These are phyloP conservation scores for Camelus bactrianus DNA, from an alignment of 2,113 vertebrate genomes.

Conservation along the genomic window DNA sequence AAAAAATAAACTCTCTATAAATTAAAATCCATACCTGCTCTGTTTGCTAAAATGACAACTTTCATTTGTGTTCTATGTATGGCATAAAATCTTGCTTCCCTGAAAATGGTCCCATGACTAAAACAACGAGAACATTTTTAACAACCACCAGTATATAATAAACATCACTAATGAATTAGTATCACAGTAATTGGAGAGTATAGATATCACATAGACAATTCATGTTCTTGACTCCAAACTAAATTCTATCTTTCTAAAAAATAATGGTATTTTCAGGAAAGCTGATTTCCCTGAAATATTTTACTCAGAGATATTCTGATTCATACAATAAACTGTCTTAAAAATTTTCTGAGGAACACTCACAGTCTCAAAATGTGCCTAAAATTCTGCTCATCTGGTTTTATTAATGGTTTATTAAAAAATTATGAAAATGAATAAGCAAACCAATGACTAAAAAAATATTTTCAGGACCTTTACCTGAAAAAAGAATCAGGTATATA, in stretches of 20 bases:
- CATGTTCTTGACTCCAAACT: background rate
- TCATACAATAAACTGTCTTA: conserved; percentile 20
- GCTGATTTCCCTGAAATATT: conserved; percentile 8
- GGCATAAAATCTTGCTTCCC: background rate
- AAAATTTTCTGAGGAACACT: background rate
- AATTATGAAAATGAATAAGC: background rate
- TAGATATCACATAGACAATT: background rate
- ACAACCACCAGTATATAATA: background rate
- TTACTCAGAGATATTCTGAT: background rate
- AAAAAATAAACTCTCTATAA: conserved; percentile 20
- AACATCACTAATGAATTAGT: background rate
- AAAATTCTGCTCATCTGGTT: background rate
- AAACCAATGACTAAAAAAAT: background rate
- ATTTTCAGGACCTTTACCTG: background rate
- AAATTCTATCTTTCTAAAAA: background rate
- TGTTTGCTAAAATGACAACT: background rate
- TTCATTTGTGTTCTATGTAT: background rate
- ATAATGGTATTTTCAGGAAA: background rate
- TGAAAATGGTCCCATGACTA: background rate
- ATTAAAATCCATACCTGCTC: background rate
- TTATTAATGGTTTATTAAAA: background rate
- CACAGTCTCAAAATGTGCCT: background rate
- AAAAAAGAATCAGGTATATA: background rate
- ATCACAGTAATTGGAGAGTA: background rate
- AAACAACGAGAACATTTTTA: background rate